Percentiles rank a stretch among this genome's conserved stretches.
Evolutionary conservation across 2,888 invertebrate genomes (phyloP).

Genomic region (Drosophila mimica): DNA sequence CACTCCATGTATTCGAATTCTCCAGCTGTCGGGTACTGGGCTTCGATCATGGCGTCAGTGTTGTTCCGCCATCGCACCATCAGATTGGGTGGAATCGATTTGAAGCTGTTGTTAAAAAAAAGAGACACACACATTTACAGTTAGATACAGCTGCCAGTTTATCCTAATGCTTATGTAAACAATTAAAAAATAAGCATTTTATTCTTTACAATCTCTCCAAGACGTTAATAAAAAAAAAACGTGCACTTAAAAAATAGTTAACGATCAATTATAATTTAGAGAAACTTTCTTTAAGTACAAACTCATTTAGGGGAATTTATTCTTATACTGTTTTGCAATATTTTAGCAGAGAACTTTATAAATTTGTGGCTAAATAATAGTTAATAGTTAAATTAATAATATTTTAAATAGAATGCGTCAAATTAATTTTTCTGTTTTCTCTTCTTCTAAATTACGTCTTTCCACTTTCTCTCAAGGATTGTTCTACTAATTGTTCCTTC

Average conservation of each 20-base stretch:
- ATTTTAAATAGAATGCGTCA: neutral
- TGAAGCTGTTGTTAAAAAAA: slow-evolving; percentile 82
- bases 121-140: neutral
- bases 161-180: neutral
- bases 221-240: neutral
- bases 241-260: neutral
- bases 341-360: neutral
- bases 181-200: neutral
- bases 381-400: neutral
- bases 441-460: neutral
- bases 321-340: neutral
- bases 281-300: neutral
- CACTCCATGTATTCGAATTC: slow-evolving; percentile 92
- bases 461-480: neutral
- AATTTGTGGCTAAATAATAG: no score
- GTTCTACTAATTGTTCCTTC: neutral
- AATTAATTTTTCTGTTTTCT: neutral
- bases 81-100: slow-evolving; percentile 85
- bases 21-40: slow-evolving; percentile 88
- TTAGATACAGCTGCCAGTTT: neutral
- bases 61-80: slow-evolving; percentile 88
- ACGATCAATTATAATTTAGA: neutral
- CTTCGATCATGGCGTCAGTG: slow-evolving; percentile 87
- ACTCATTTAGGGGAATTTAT: neutral
- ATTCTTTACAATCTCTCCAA: neutral